These are phyloP conservation scores for Megatriorchis doriae DNA, from an alignment of 2,113 vertebrate species.

Conservation along the genomic window DNA sequence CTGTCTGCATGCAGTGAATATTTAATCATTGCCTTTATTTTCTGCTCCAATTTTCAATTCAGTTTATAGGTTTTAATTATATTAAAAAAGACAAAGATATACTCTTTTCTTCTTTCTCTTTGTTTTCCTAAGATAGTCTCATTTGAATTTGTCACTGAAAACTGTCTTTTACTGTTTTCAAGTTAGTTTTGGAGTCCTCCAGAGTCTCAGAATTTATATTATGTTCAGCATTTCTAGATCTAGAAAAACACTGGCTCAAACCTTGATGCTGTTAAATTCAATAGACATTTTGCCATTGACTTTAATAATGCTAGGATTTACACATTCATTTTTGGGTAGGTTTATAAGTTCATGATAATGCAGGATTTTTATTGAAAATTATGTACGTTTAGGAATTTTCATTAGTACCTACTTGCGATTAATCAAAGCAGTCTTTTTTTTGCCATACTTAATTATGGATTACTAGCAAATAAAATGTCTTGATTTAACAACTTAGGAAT, in stretches of 20 bases:
- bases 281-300: background rate
- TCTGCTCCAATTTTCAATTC: background rate
- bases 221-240: background rate
- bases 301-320: background rate
- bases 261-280: background rate
- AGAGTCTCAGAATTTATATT: background rate
- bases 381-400: background rate
- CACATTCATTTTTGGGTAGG: background rate
- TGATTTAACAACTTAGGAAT: background rate
- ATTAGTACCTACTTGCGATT: conserved; percentile 1
- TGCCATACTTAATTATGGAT: background rate
- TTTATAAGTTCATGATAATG: background rate
- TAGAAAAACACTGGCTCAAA: background rate
- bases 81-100: background rate
- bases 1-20: background rate
- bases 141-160: background rate
- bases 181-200: background rate
- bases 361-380: background rate
- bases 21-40: conserved; percentile 11
- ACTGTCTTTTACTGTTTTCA: background rate
- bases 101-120: background rate
- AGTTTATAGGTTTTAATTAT: background rate
- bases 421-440: background rate
- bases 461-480: background rate
- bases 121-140: background rate